These are phyloP conservation scores for Epistrophe eligans DNA, from an alignment of 2,888 invertebrate species.

Conservation along the genomic window DNA sequence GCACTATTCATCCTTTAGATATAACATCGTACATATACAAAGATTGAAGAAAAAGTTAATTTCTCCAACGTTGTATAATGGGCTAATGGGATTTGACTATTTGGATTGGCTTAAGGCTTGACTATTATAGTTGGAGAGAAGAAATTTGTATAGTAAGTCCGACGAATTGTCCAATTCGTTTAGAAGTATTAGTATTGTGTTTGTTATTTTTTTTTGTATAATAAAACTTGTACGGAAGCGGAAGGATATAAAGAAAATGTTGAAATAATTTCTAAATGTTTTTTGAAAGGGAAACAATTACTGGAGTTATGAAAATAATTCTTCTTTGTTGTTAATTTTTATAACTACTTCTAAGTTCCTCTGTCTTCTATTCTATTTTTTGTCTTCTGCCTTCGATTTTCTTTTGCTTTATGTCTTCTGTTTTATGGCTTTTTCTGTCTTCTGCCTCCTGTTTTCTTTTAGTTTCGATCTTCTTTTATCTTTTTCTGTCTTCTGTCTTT, in stretches of 20 bases:
- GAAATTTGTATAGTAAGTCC: background rate
- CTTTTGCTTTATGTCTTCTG: too few species aligned
- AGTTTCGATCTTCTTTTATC: too few species aligned
- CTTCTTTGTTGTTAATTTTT: too few species aligned
- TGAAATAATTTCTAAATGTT: background rate
- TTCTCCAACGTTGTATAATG: constrained; percentile 41
- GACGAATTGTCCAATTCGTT: constrained; percentile 52
- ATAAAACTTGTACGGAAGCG: background rate
- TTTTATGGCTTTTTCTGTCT: too few species aligned
- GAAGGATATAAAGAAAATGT: background rate
- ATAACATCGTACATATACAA: too few species aligned
- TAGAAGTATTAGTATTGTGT: constrained; percentile 39
- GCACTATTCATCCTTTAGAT: background rate
- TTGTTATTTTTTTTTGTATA: background rate
- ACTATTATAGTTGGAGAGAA: background rate
- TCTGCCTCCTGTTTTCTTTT: too few species aligned
- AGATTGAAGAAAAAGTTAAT: constrained; percentile 24
- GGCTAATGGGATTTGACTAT: constrained; percentile 30
- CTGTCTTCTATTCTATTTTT: too few species aligned
- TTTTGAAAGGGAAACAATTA: too few species aligned
- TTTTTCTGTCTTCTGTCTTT: too few species aligned
- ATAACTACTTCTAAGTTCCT: too few species aligned
- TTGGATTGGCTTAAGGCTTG: background rate
- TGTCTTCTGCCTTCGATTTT: too few species aligned
- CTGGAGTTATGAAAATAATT: too few species aligned